Conservation (phyloP, 2,113 vertebrate genomes). For the Podiceps cristatus region DNA sequence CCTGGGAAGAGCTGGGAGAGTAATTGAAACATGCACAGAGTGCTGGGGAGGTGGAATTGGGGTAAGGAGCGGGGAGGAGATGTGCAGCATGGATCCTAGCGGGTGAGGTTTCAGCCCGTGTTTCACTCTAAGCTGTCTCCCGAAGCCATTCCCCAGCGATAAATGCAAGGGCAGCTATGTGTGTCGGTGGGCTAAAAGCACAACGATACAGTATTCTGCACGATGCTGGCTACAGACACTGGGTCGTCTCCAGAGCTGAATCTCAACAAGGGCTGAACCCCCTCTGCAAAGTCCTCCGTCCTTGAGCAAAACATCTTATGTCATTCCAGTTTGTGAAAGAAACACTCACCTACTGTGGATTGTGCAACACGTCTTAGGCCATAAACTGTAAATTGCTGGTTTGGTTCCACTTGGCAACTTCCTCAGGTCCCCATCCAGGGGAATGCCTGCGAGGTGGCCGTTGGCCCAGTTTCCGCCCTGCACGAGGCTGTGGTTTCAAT, state of each 20-base stretch:
- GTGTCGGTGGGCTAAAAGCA: not conserved
- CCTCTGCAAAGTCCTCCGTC: not conserved
- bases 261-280: not conserved
- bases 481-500: not conserved
- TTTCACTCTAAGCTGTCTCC: not conserved
- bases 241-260: not conserved
- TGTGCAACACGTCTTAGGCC: constrained; percentile 43
- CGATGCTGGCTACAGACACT: not conserved
- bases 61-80: not conserved
- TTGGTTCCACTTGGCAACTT: constrained; percentile 25
- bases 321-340: not conserved
- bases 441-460: not conserved
- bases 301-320: not conserved
- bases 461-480: constrained; percentile 48
- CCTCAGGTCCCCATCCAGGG: constrained; percentile 14
- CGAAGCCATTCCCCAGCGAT: not conserved
- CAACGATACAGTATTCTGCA: not conserved
- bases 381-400: constrained; percentile 23
- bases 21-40: not conserved
- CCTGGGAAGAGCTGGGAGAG: not conserved
- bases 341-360: not conserved
- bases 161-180: not conserved
- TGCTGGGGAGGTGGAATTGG: not conserved
- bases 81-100: not conserved
- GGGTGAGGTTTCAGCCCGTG: not conserved